Base-by-base conservation (phyloP, 2,888 invertebrate genomes). In the Anthophora plumipes region DNA sequence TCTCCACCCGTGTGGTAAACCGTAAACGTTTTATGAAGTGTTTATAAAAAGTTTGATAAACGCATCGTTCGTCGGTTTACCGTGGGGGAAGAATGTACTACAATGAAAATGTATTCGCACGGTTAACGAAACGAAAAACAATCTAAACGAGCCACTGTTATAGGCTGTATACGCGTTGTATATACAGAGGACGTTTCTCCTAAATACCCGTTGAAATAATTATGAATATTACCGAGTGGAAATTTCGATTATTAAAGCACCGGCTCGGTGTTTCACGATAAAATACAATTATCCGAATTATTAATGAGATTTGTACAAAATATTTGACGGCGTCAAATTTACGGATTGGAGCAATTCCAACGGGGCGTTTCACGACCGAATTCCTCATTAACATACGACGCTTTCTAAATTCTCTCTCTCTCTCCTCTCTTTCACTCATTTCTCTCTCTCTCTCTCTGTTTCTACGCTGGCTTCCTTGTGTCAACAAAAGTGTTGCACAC, bases 401-500 rank as follows among this genome's bases (percentile, higher is more conserved):
- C 20, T 54, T 63, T 50, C 68, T 70, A 31, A 59, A 59, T 85
- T 84, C 82, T 31, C 31, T 31, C 31, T 3, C 31, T 31, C 31
- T 31, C 2, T 31, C 31, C 31, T 31, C 31, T 84, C 82, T 31
- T 4, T 31, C 31, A 31, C 31, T 31, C 31, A 3, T 1, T 31
- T 4, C 31, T 31, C 31, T 84, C 82, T 31, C 31, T 31, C 31
- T 3, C 31, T 31, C 31, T 31, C 2, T 31, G 2, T 4, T 31
- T 4, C 31, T 31, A 1, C 71, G 78, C 84, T 74, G 79, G 80
- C 83, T 79, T 74, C 75, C 82, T 20, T 75, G 80, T 74, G 69
- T 82, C 31, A 55, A 52, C 52, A 43, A 41, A 54, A 43, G 59
- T 55, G 64, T 31, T 55, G 77, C 52, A 48, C 69, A 37, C 43